phyloP scores from a whole-genome alignment of 2,113 vertebrate genomes.

The Rousettus leschenaultii region DNA sequence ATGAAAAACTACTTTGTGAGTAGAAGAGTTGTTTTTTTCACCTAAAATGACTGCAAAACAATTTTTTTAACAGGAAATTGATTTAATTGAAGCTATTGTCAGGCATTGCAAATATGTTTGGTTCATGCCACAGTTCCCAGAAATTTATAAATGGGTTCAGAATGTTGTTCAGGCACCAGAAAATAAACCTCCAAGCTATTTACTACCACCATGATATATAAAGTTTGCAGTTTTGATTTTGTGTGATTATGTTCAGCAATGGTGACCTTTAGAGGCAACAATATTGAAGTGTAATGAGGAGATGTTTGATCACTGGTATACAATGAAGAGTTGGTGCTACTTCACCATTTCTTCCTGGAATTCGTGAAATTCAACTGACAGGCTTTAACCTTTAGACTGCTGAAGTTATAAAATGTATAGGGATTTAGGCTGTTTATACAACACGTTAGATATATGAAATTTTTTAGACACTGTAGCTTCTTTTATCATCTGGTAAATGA shows the following conservation, averaged over 20 bases:
- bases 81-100: constrained; percentile 86
- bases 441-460: constrained; percentile 81
- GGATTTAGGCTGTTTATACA: constrained; percentile 86
- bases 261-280: constrained; percentile 99
- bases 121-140: constrained; percentile 80
- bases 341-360: constrained; percentile 83
- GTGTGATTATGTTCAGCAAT: constrained; percentile 99
- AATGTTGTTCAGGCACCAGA: constrained; percentile 91
- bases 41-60: constrained; percentile 78
- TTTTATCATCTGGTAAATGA: constrained; percentile 51
- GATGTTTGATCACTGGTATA: constrained; percentile 94
- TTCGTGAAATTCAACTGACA: constrained; percentile 87
- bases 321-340: constrained; percentile 89
- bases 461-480: constrained; percentile 80
- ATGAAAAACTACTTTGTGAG: neutral
- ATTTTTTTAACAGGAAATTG: constrained; percentile 78
- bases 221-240: constrained; percentile 99
- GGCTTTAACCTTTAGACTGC: constrained; percentile 88
- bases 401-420: constrained; percentile 80
- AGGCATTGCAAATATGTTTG: constrained; percentile 70
- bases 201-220: constrained; percentile 98
- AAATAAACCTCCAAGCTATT: constrained; percentile 97
- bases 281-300: constrained; percentile 99
- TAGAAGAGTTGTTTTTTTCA: constrained; percentile 54
- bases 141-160: constrained; percentile 89